A percentile compares a stretch with the other conserved stretches of the same genome.
Evolutionary conservation across 2,797 vertebrate species (phyloP).

Genomic region (Hafferia zeledoni): DNA sequence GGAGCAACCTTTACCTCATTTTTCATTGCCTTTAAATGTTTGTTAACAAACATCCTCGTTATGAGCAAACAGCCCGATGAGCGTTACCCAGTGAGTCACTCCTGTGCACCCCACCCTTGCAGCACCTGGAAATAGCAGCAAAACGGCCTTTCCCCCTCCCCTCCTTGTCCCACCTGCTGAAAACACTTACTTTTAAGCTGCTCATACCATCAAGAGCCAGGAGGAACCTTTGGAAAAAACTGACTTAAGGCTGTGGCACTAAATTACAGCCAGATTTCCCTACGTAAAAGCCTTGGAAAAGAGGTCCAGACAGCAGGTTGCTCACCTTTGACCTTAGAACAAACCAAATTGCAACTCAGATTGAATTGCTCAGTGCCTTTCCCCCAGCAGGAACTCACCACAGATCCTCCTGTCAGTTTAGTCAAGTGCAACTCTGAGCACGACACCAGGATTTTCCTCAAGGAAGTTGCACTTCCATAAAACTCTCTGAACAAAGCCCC

Average conservation of each 20-base stretch:
- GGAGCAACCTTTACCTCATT: not conserved
- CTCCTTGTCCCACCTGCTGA: rapidly evolving
- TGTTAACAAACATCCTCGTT: not conserved
- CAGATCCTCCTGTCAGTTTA: not conserved
- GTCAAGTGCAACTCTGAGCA: not conserved
- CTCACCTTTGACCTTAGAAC: not conserved
- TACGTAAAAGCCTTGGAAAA: not conserved
- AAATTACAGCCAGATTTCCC: not conserved
- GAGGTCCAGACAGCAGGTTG: not conserved
- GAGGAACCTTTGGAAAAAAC: not conserved
- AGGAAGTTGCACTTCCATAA: not conserved
- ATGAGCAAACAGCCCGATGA: not conserved
- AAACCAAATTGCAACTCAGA: not conserved
- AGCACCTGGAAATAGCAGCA: not conserved
- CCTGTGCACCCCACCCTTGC: not conserved
- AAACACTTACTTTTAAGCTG: not conserved
- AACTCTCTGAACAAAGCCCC: not conserved
- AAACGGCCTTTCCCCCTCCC: not conserved
- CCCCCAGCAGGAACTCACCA: not conserved
- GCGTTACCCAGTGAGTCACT: not conserved
- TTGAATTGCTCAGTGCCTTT: not conserved
- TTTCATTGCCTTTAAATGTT: not conserved
- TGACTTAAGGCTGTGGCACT: not conserved
- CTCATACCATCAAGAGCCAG: not conserved
- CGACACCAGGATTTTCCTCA: not conserved